A percentile compares a stretch with the other conserved stretches of the same genome.
Conservation (phyloP, 1,140 invertebrate genomes). For the Sarcophaga bullata region DNA sequence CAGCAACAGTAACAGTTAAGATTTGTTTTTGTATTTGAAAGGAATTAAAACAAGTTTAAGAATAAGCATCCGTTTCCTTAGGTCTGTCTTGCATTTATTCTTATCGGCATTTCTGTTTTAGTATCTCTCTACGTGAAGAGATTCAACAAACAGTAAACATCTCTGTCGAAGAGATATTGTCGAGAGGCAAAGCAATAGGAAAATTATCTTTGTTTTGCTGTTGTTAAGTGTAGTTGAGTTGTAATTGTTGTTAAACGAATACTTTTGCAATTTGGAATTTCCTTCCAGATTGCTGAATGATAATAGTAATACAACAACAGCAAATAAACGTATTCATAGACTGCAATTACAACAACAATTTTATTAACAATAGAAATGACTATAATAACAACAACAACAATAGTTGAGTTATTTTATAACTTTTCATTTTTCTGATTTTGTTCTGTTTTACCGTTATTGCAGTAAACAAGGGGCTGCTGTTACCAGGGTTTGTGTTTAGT, state of each 20-base stretch:
- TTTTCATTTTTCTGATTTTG: neutral
- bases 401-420: neutral
- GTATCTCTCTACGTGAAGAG: neutral
- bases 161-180: too few relatives aligned
- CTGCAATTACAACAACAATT: neutral
- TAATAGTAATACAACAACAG: neutral
- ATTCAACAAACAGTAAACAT: too few relatives aligned
- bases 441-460: neutral
- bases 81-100: conserved; percentile 24
- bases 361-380: neutral
- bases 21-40: neutral
- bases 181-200: too few relatives aligned
- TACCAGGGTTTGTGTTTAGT: too few relatives aligned
- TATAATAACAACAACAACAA: neutral
- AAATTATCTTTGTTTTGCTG: neutral
- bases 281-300: neutral
- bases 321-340: neutral
- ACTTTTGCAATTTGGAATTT: conserved; percentile 30
- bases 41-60: neutral
- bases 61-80: conserved; percentile 37
- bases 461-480: too few relatives aligned
- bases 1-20: neutral
- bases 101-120: neutral
- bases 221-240: neutral
- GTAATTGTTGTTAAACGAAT: conserved; percentile 32